Evolutionary conservation across 2,113 vertebrate species (phyloP), one percentile per base, ranked within the genome.

Genomic region (Cynoglossus semilaevis): DNA sequence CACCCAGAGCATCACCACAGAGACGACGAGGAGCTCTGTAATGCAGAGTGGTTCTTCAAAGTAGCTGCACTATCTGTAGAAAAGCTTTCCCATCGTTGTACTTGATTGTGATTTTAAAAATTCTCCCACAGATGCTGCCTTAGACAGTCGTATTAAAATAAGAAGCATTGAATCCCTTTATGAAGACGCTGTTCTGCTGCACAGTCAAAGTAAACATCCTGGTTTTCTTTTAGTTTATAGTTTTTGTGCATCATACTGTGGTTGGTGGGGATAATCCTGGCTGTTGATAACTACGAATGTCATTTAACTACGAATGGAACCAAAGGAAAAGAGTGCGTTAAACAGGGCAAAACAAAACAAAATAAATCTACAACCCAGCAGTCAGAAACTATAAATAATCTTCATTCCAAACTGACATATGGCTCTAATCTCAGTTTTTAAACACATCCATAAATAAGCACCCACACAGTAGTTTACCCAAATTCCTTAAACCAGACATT

Each of bases 31-130:
- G 57, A 58, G 62, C 77, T 67, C 66, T 69, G 60, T 63, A 56
- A 35, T 70, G 41, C 22, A 70, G 51, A 74, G 62, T 47, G 57
- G 12, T 68, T 36, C 19, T 76, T 83, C 77, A 83, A 85, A 82
- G 55, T 76, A 83, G 85, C 87, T 81, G 75, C 75, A 64, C 71
- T 76, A 81, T 55, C 75, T 51, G 68, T 67, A 54, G 66, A 74
- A 10, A 16, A 58, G 55, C 54, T 22, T 60, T 3, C 35, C 56
- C 22, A 73, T 43, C 22, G 51, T 48, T 18, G 16, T 46, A n/a
- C 48, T 47, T 45, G 60, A 34, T 38, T 52, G 37, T 29, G 17
- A 57, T 66, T 45, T 59, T 47, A 62, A 58, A 59, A 51, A 3
- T 9, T 51, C 37, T 49, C 41, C 16, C 58, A 55, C 15, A 44